Base-by-base conservation (phyloP, 2,888 invertebrate genomes). In the Mantis religiosa region DNA sequence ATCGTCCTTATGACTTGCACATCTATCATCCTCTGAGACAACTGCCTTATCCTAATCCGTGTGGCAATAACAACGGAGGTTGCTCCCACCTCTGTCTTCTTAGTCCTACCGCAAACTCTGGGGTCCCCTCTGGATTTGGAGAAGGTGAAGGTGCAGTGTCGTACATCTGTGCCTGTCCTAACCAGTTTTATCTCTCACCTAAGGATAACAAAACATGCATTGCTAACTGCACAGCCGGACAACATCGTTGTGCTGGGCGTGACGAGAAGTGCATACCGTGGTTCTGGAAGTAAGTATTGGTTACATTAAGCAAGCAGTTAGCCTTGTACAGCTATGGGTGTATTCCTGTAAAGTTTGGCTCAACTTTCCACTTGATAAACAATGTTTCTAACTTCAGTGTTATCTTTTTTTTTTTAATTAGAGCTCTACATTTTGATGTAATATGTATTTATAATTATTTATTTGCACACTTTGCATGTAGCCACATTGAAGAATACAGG, bases 1-100 rank as follows among this genome's bases (percentile, higher is more conserved):
- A 99, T 92, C 95, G 98, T 88, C 99, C 99, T 0, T 98, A 98
- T 93, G 99, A 99, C 92, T 95, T 99, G 90, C 98, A 98, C 92
- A 95, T 98, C 15, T 98, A 97, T 91, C 99, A 99, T 93, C 97
- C 97, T 0, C 93, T 99, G 84, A 94, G 97, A 88, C 99, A 99
- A 92, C 93, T 97, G 82, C 95, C 97, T 0, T 98, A 97, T 92
- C 94, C 95, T 1, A 98, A 99, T 93, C 99, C 99, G 0, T 99
- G 99, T 92, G 97, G 97, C 0, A 94, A 94, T 1, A 97, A 98
- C 92, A 99, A 99, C 92, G 99, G 99, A 30, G 98, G 92, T 94
- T 99, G 41, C 96, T 99, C 84, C 96, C 98, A 0, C 98, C 98
- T 27, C 94, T 94, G 27, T 94, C 94, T 47, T 91, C 92, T 47